phyloP scores from a whole-genome alignment of 2,797 vertebrate species.

The Tragopan temminckii region DNA sequence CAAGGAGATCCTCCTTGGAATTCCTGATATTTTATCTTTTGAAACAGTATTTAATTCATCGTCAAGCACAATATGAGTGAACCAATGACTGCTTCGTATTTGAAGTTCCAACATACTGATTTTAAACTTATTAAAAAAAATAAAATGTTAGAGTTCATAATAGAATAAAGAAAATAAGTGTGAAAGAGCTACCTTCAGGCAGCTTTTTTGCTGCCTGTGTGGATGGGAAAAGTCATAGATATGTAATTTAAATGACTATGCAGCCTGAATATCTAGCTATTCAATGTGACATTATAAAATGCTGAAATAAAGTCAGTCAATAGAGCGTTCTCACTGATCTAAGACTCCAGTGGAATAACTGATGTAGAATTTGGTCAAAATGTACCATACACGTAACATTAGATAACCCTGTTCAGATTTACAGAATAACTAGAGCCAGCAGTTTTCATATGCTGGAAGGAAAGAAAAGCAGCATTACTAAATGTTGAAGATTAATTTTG shows the following conservation, averaged over 20 bases:
- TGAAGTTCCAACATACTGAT: slow-evolving; percentile 37
- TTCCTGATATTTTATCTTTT: neutral
- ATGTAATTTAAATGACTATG: neutral
- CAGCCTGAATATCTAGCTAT: neutral
- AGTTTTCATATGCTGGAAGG: neutral
- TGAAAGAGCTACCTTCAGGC: neutral
- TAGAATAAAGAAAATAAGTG: slow-evolving; percentile 33
- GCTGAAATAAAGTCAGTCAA: neutral
- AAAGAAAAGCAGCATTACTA: neutral
- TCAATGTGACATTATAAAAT: neutral
- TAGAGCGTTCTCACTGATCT: neutral
- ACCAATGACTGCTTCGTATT: neutral
- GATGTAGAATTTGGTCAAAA: neutral
- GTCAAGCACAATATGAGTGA: neutral
- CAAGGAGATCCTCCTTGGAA: neutral
- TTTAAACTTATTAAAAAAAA: slow-evolving; percentile 46
- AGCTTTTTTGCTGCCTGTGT: neutral
- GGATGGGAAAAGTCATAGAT: neutral
- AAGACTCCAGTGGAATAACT: neutral
- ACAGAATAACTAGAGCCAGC: neutral
- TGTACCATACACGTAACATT: neutral
- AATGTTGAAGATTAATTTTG: neutral
- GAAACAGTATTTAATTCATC: slow-evolving; percentile 19
- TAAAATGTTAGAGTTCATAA: slow-evolving; percentile 15
- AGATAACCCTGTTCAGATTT: neutral